Evolutionary conservation across 2,113 vertebrate genomes (phyloP).

Genomic region (Progne subis): DNA sequence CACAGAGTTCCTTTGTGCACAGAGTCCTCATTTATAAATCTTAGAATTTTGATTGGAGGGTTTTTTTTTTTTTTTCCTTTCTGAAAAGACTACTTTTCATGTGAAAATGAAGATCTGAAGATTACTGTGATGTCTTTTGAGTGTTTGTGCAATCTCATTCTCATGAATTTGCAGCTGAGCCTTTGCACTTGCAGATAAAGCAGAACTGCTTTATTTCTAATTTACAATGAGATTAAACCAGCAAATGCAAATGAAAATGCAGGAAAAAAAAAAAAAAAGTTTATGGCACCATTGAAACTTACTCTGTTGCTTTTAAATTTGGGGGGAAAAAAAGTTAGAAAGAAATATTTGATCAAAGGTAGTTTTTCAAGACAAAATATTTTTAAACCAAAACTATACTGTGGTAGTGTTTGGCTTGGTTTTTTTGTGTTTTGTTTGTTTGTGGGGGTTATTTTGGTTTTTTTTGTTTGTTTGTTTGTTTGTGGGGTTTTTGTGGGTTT

Average conservation of each 20-base stretch:
- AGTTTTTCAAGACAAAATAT: constrained; percentile 3
- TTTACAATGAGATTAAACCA: neutral
- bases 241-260: neutral
- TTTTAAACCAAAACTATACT: neutral
- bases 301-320: neutral
- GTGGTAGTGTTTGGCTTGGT: neutral
- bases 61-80: neutral
- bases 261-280: too few relatives aligned
- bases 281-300: neutral
- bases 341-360: neutral
- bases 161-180: neutral
- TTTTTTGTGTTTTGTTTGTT: neutral
- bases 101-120: neutral
- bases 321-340: neutral
- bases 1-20: constrained; percentile 47
- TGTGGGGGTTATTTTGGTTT: neutral
- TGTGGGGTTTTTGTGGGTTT: too few relatives aligned
- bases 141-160: neutral
- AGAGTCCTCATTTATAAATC: neutral
- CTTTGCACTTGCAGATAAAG: neutral
- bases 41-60: neutral
- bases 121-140: neutral
- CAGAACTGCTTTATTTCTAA: neutral
- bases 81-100: neutral
- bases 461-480: neutral